Conservation (phyloP, 2,888 invertebrate species). For the Synergus itoensis region DNA sequence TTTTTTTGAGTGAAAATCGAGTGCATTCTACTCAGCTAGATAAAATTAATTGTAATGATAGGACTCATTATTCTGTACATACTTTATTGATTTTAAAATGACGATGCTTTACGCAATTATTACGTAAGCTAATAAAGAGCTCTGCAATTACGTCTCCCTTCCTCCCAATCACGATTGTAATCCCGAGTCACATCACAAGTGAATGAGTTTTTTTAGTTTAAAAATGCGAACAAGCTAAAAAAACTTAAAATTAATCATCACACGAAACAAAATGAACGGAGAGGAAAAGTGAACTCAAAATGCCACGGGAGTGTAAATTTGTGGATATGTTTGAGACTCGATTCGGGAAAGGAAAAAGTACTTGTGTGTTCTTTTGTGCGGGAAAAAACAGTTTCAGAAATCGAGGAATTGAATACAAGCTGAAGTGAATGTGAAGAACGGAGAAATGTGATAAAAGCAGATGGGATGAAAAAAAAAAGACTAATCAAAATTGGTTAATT, state of each 20-base stretch:
- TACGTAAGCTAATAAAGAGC: slow-evolving; percentile 38
- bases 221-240: background rate
- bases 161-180: background rate
- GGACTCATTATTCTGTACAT: slow-evolving; percentile 36
- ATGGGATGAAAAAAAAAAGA: slow-evolving; percentile 31
- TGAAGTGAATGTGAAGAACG: slow-evolving; percentile 19
- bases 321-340: slow-evolving; percentile 55
- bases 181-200: slow-evolving; percentile 14
- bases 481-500: slow-evolving; percentile 33
- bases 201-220: background rate
- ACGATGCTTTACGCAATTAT: slow-evolving; percentile 13
- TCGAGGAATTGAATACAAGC: background rate
- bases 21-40: slow-evolving; percentile 30
- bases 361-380: background rate
- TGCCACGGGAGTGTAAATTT: slow-evolving; percentile 11
- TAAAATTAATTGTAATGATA: slow-evolving; percentile 38
- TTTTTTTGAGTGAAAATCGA: slow-evolving; percentile 12
- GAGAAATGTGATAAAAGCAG: slow-evolving; percentile 42
- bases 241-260: slow-evolving; percentile 8
- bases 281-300: slow-evolving; percentile 23
- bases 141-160: slow-evolving; percentile 41
- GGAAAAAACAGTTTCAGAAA: background rate
- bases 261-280: background rate
- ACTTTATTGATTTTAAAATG: slow-evolving; percentile 36
- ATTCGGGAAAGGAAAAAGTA: background rate